phyloP scores from a whole-genome alignment of 2,113 vertebrate genomes.

The Columba livia region DNA sequence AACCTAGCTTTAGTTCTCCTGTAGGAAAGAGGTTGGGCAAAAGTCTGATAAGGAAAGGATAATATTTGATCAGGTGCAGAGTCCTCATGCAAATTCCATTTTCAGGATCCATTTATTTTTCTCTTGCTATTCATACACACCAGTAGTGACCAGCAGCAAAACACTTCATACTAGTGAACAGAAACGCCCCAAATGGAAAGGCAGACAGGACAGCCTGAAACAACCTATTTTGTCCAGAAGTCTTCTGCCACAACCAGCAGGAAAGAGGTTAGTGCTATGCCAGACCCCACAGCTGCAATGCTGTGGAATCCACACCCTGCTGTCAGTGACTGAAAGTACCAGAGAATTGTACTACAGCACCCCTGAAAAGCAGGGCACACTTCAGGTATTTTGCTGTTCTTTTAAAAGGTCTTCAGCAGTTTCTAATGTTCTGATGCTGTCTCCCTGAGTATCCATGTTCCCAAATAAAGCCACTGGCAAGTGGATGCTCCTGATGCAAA shows the following conservation, averaged over 20 bases:
- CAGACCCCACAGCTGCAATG: background rate
- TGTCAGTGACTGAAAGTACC: background rate
- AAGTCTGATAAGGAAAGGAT: background rate
- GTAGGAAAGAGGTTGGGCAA: background rate
- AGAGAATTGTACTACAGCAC: background rate
- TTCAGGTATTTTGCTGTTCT: background rate
- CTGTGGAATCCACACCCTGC: background rate
- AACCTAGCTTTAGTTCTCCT: background rate
- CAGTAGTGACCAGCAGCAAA: background rate
- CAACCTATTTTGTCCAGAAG: background rate
- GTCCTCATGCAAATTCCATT: background rate
- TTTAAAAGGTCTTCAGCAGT: background rate
- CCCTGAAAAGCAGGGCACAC: background rate
- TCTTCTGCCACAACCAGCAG: background rate
- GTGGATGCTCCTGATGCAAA: background rate
- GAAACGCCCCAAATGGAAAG: background rate
- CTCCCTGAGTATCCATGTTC: background rate
- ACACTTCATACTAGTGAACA: background rate
- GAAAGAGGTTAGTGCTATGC: background rate
- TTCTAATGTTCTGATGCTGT: background rate
- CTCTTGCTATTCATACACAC: background rate
- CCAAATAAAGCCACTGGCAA: background rate
- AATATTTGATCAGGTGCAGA: background rate
- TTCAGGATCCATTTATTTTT: background rate
- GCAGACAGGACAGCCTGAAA: background rate